Conservation (phyloP, 2,113 vertebrate species). For the Dicerorhinus sumatrensis region DNA sequence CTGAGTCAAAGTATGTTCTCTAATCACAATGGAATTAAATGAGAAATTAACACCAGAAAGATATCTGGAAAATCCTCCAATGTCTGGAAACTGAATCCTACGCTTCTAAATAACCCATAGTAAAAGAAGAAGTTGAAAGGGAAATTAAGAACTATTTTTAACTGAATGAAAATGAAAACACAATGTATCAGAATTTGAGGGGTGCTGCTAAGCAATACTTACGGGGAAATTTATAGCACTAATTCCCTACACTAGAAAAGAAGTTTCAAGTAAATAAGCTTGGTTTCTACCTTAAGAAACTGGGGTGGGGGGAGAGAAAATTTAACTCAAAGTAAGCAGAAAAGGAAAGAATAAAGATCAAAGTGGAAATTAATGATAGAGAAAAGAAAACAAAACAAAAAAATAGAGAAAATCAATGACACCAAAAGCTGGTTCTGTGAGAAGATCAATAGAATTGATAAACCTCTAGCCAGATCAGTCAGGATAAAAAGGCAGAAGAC, state of each 20-base stretch:
- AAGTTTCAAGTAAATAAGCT: neutral
- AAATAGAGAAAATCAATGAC: neutral
- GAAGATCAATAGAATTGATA: neutral
- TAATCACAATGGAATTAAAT: neutral
- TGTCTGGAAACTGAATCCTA: neutral
- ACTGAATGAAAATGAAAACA: neutral
- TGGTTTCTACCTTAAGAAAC: neutral
- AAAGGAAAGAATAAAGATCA: neutral
- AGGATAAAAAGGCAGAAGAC: neutral
- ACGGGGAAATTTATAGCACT: neutral
- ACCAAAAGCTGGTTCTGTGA: neutral
- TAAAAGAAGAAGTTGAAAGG: neutral
- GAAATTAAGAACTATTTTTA: conserved; percentile 14
- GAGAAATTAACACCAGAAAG: conserved; percentile 21
- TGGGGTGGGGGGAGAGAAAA: neutral
- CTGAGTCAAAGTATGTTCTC: neutral
- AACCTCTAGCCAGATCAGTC: neutral
- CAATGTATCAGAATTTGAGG: neutral
- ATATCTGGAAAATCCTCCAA: conserved; percentile 5
- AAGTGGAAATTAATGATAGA: neutral
- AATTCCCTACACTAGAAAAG: neutral
- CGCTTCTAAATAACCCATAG: neutral
- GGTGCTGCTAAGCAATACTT: neutral
- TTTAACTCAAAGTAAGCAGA: neutral
- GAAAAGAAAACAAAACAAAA: neutral